Evolutionary conservation across 1,140 invertebrate species (phyloP).

Genomic region (Plutomurus gul): DNA sequence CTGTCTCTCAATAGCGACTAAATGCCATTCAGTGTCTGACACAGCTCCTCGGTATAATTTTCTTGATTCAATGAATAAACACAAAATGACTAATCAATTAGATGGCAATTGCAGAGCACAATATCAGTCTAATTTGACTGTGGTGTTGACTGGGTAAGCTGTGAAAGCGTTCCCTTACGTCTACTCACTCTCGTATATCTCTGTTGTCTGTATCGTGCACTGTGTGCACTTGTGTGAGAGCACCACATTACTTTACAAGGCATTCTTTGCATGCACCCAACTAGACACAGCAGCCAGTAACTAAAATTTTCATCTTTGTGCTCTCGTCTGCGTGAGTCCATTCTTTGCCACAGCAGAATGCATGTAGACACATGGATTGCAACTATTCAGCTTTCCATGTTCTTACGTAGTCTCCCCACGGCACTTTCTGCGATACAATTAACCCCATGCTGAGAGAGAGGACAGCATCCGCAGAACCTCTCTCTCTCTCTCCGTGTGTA

Average conservation of each 20-base stretch:
- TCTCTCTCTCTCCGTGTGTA: background rate
- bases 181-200: background rate
- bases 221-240: too few species aligned
- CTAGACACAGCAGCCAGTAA: too few species aligned
- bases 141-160: background rate
- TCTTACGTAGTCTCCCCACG: constrained; percentile 20
- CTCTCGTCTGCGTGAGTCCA: background rate
- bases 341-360: too few species aligned
- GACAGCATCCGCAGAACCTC: background rate
- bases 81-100: constrained; percentile 50
- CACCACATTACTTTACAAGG: too few species aligned
- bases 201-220: too few species aligned
- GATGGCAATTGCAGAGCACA: constrained; percentile 43
- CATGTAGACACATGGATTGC: too few species aligned
- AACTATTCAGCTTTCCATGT: constrained; percentile 13
- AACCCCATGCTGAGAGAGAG: constrained; percentile 37
- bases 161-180: too few species aligned
- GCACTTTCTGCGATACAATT: constrained; percentile 40
- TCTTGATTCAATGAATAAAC: constrained; percentile 50
- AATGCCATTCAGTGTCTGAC: constrained; percentile 8
- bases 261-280: too few species aligned
- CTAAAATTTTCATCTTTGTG: background rate
- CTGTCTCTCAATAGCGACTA: constrained; percentile 7
- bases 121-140: constrained; percentile 48
- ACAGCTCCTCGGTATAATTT: constrained; percentile 42